Conservation (phyloP, 2,113 vertebrate genomes). For the Rhabdomys dilectus region DNA sequence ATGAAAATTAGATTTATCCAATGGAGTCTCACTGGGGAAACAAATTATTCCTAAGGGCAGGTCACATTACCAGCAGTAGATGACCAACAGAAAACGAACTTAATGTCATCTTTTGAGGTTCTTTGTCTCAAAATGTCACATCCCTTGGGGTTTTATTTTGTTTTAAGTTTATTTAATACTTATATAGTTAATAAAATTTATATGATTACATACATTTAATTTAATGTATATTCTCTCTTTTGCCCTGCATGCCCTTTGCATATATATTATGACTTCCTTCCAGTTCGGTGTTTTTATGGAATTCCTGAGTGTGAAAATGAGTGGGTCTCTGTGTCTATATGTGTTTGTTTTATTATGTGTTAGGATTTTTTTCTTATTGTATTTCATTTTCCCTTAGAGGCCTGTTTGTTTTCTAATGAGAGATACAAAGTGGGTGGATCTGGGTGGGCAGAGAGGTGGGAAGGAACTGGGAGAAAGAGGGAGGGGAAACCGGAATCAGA, state of each 20-base stretch:
- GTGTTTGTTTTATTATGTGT: neutral
- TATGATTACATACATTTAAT: neutral
- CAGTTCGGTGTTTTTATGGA: neutral
- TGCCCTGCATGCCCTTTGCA: neutral
- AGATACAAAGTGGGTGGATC: neutral
- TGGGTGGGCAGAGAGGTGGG: too few relatives aligned
- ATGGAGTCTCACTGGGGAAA: neutral
- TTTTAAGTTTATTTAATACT: neutral
- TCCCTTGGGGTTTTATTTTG: neutral
- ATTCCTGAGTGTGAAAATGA: neutral
- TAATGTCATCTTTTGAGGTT: neutral
- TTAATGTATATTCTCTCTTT: neutral
- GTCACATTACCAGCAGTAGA: neutral
- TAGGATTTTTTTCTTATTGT: neutral
- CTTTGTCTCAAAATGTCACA: neutral
- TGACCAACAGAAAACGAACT: neutral
- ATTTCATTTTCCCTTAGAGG: neutral
- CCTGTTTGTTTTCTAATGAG: neutral
- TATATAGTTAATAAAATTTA: neutral
- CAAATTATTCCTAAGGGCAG: neutral
- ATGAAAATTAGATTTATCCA: neutral
- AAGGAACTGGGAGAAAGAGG: neutral
- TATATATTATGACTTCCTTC: neutral
- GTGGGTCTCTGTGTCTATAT: neutral
- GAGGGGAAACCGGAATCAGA: neutral